Conservation (phyloP, 2,888 invertebrate species). For the Eledone cirrhosa region DNA sequence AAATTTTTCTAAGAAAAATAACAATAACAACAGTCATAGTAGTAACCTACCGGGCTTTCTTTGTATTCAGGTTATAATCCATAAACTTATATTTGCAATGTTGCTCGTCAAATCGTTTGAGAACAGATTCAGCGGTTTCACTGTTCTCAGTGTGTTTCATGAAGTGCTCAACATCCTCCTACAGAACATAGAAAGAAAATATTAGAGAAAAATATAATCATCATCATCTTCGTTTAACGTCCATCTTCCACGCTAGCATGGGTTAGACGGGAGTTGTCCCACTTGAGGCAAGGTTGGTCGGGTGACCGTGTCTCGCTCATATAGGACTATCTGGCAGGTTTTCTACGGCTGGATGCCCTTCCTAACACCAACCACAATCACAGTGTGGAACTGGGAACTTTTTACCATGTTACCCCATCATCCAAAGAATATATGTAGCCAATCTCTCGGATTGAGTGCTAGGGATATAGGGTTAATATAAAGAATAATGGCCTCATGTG, state of each 20-base stretch:
- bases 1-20: too few relatives aligned
- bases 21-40: not conserved
- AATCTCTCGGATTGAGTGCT: too few relatives aligned
- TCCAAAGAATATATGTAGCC: not conserved
- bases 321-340: too few relatives aligned
- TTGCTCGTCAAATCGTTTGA: slow-evolving; percentile 88
- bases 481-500: too few relatives aligned
- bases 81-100: slow-evolving; percentile 97
- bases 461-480: too few relatives aligned
- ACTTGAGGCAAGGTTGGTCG: too few relatives aligned
- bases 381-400: too few relatives aligned
- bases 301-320: too few relatives aligned
- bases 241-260: slow-evolving; percentile 8
- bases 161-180: slow-evolving; percentile 92
- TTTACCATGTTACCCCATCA: too few relatives aligned
- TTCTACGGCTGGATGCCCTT: too few relatives aligned
- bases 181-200: slow-evolving; percentile 35
- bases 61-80: slow-evolving; percentile 89
- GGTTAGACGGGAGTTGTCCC: too few relatives aligned
- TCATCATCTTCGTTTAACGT: too few relatives aligned
- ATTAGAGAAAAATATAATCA: not conserved
- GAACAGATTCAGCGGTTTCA: slow-evolving; percentile 83
- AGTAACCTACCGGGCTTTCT: slow-evolving; percentile 75
- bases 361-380: not conserved
- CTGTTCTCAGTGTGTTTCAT: slow-evolving; percentile 86